Evolutionary conservation across 2,113 vertebrate genomes (phyloP), one percentile per base, ranked within the genome.

Genomic region (Tetraodon nigroviridis): DNA sequence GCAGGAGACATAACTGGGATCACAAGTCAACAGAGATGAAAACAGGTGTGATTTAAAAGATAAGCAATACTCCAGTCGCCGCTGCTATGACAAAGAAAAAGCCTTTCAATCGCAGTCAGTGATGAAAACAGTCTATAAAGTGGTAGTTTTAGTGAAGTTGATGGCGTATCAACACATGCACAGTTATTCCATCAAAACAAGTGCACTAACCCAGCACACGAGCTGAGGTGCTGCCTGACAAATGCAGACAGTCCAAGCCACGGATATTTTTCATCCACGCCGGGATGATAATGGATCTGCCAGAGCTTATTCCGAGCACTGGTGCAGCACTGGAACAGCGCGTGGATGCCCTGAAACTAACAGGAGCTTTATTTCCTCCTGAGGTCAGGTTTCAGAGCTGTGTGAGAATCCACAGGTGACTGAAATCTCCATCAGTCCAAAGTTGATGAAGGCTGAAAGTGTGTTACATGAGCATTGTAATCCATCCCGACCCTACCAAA

Each of bases 1-100:
- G n/a, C 20, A 40, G 17, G 41, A 57, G 6, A 18, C 24, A 55
- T 55, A 53, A 45, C 48, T 10, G 62, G 18, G 27, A 73, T 69
- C 44, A 53, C 21, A 45, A 24, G 58, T 51, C 32, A 29, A 64
- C 52, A 21, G 46, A 19, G 20, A 65, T 58, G 44, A 12, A 53
- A 44, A 41, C 18, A 48, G 50, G 15, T 27, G 24, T 32, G 51
- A 52, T 5, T 52, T 22, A 29, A 16, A 32, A 20, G 50, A 27
- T 14, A 17, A 16, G 15, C 14, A 27, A 27, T 27, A 6, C 24
- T 27, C 24, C 5, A 27, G 24, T 29, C 6, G 7, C 46, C 20
- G 46, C 20, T 5, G 17, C 45, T 47, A n/a, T 47, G 17, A 3
- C 46, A n/a, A 18, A 48, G 2, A 18, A 2, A 48, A 42, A 42